Conservation (phyloP, 53 echinoderm and acorn worm species). For the Pentamera pediparva region DNA sequence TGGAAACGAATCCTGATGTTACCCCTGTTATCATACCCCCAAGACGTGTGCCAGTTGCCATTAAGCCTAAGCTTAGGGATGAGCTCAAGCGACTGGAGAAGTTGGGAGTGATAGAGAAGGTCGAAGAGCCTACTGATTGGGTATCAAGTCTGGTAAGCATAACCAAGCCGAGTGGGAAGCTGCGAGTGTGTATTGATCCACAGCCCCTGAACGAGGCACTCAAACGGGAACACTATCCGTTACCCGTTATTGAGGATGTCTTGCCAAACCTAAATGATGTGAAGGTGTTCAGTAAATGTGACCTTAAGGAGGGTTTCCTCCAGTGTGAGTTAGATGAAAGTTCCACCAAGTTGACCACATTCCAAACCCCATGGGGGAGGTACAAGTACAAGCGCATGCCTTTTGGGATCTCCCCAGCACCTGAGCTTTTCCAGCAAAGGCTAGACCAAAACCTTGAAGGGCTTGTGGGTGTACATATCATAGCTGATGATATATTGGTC, state of each 20-base stretch:
- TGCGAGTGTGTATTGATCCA: conserved; percentile 38
- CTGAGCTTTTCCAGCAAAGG: conserved; percentile 32
- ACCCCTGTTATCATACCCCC: conserved; percentile 45
- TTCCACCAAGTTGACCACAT: conserved; percentile 37
- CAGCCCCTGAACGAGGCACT: neutral
- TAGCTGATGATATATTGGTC: conserved; percentile 48
- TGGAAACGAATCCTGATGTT: conserved; percentile 18
- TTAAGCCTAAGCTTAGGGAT: conserved; percentile 48
- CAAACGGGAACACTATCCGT: conserved; percentile 32
- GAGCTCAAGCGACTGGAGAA: conserved; percentile 45
- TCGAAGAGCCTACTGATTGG: conserved; percentile 53
- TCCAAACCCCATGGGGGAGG: conserved; percentile 65
- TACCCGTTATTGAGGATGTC: conserved; percentile 19
- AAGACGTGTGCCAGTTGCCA: conserved; percentile 38
- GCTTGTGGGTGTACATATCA: conserved; percentile 21
- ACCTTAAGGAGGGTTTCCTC: conserved; percentile 41
- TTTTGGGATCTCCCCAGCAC: conserved; percentile 53
- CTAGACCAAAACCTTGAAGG: conserved; percentile 39
- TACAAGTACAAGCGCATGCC: conserved; percentile 48
- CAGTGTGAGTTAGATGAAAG: conserved; percentile 45
- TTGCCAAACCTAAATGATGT: neutral
- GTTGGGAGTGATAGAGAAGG: conserved; percentile 21
- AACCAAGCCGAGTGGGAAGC: conserved; percentile 45
- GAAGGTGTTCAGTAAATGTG: conserved; percentile 49
- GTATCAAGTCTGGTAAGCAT: conserved; percentile 39